Conservation (phyloP, 2,888 invertebrate genomes). For the Limnephilus marmoratus region DNA sequence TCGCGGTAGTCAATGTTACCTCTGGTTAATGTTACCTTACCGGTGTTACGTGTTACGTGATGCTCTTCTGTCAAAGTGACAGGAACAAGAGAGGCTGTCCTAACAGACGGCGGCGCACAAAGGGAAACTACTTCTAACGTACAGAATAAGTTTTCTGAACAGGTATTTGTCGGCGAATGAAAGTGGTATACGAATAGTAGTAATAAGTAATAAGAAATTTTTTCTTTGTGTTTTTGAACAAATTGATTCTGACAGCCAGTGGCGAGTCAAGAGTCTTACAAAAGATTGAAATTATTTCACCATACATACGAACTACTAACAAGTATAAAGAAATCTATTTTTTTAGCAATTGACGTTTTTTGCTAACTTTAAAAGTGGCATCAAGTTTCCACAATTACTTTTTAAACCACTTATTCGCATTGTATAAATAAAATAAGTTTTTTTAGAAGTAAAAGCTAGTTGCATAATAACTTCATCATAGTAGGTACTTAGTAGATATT, state of each 20-base stretch:
- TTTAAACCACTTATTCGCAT: not conserved
- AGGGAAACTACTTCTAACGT: not conserved
- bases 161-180: not conserved
- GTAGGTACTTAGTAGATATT: too few relatives aligned
- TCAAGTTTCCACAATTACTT: not conserved
- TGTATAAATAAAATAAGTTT: not conserved
- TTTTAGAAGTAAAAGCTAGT: not conserved
- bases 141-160: not conserved
- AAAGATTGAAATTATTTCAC: not conserved
- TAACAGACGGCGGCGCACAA: not conserved
- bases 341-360: not conserved
- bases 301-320: not conserved
- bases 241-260: slow-evolving; percentile 2
- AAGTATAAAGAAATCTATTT: not conserved
- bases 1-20: not conserved
- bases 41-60: slow-evolving; percentile 2
- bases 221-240: not conserved
- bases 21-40: not conserved
- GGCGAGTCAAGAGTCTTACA: not conserved
- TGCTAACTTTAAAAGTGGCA: not conserved
- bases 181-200: not conserved
- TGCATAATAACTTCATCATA: not conserved
- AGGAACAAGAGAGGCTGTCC: not conserved
- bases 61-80: not conserved
- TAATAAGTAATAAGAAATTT: not conserved